These are phyloP conservation scores for Sitobion miscanthi DNA, from an alignment of 1,140 invertebrate genomes.

Conservation along the genomic window DNA sequence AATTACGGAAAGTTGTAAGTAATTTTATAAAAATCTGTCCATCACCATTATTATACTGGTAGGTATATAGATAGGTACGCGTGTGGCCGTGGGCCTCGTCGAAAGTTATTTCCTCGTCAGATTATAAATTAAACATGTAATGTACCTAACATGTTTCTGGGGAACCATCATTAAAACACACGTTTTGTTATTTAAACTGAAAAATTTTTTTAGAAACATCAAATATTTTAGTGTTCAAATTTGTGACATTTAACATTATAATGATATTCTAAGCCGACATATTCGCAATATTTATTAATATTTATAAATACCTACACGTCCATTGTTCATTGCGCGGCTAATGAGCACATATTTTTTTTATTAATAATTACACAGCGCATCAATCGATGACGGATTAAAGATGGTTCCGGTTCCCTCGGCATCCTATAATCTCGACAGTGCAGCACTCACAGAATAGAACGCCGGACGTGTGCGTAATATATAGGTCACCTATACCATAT, in stretches of 20 bases:
- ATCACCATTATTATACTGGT: not conserved
- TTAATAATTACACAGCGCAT: not conserved
- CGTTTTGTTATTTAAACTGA: not conserved
- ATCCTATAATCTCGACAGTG: not conserved
- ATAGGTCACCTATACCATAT: too few relatives aligned
- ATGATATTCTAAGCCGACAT: not conserved
- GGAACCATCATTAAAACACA: not conserved
- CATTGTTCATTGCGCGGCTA: not conserved
- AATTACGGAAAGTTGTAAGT: not conserved
- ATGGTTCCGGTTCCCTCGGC: not conserved
- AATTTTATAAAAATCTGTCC: not conserved
- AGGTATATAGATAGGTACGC: not conserved
- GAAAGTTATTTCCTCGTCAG: not conserved
- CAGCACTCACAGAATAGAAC: not conserved
- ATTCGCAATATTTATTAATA: not conserved
- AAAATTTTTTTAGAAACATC: not conserved
- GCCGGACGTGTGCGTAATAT: too few relatives aligned
- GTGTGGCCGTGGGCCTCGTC: not conserved
- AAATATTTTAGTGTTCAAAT: not conserved
- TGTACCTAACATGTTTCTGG: not conserved
- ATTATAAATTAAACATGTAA: not conserved
- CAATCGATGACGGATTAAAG: not conserved
- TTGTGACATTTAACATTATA: not conserved
- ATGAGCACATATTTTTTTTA: not conserved
- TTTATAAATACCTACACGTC: not conserved